These are phyloP conservation scores for Neopipo cinnamomea DNA, from an alignment of 2,113 vertebrate genomes.

Conservation along the genomic window DNA sequence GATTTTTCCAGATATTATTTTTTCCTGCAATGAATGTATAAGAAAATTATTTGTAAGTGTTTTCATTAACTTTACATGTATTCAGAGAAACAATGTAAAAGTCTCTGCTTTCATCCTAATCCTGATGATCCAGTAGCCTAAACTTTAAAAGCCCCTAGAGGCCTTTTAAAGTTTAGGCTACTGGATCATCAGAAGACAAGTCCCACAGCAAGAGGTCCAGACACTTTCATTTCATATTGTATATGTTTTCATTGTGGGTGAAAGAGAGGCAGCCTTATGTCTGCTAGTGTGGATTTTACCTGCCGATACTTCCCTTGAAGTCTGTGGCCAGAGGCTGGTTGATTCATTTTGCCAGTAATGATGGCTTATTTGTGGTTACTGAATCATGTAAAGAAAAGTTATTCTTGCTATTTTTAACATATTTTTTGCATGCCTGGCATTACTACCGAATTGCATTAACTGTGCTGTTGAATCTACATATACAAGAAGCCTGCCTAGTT, in stretches of 20 bases:
- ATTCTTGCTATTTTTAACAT: constrained; percentile 42
- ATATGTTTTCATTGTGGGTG: not conserved
- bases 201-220: not conserved
- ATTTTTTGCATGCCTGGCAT: not conserved
- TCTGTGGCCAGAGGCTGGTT: constrained; percentile 27
- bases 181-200: not conserved
- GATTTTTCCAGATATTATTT: not conserved
- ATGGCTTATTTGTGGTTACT: constrained; percentile 45
- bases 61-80: not conserved
- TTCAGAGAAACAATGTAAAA: not conserved
- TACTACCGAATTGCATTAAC: not conserved
- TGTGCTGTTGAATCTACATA: not conserved
- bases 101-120: not conserved
- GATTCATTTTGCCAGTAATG: constrained; percentile 32
- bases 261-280: not conserved
- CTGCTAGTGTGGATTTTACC: constrained; percentile 10
- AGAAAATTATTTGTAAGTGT: not conserved
- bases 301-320: not conserved
- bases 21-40: not conserved
- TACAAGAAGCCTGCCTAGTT: not conserved
- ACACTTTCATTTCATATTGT: not conserved
- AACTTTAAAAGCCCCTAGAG: too few relatives aligned
- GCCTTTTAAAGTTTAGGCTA: not conserved
- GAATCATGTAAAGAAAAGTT: not conserved
- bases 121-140: too few relatives aligned